phyloP scores from a whole-genome alignment of 1,140 invertebrate genomes.

The Cataglyphis hispanica region DNA sequence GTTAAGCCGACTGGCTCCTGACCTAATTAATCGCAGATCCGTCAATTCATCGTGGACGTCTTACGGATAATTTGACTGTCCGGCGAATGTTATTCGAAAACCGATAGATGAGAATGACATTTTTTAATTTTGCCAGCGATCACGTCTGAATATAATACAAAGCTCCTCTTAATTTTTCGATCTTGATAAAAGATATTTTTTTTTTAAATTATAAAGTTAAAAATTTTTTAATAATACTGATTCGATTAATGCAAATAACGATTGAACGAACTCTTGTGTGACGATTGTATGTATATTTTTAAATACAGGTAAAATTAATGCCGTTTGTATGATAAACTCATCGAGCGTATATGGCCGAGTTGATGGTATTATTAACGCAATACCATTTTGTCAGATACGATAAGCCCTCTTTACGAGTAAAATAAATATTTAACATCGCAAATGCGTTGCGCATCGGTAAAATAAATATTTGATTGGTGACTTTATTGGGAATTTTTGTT shows the following conservation, averaged over 20 bases:
- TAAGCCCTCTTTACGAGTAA: constrained; percentile 22
- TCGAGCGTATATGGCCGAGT: neutral
- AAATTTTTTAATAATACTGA: neutral
- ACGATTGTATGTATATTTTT: neutral
- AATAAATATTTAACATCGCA: constrained; percentile 41
- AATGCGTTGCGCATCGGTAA: constrained; percentile 29
- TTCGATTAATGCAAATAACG: neutral
- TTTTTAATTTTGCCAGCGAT: constrained; percentile 6
- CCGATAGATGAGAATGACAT: neutral
- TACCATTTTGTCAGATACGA: constrained; percentile 25
- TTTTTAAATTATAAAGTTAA: neutral
- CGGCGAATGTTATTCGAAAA: neutral
- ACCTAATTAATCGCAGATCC: constrained; percentile 73
- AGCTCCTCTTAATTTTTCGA: neutral
- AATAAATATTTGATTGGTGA: constrained; percentile 22
- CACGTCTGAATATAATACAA: neutral
- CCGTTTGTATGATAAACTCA: neutral
- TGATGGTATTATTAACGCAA: constrained; percentile 20
- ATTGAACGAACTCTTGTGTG: neutral
- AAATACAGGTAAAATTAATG: neutral
- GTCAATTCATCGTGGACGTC: constrained; percentile 33
- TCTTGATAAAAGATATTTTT: neutral
- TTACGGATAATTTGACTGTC: neutral
- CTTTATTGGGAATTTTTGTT: constrained; percentile 45
- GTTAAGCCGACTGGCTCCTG: constrained; percentile 71